Base-by-base conservation (phyloP, 2,797 vertebrate genomes). In the Trachops cirrhosus region DNA sequence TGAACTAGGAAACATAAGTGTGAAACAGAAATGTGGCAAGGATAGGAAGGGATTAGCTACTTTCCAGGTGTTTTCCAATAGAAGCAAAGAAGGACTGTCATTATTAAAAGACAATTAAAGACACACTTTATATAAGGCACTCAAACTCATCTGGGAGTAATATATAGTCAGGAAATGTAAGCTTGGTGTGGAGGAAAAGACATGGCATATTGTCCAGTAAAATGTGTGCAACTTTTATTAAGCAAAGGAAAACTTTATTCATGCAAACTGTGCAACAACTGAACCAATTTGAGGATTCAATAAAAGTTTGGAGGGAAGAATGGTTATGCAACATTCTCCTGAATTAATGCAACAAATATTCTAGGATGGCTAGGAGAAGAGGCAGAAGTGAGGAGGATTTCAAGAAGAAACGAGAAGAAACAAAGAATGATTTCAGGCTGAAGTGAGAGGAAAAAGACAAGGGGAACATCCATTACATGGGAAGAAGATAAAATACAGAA, bases 51-150 rank as follows among this genome's bases (percentile, higher is more conserved):
- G 70, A 92, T 96, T 95, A 91, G 44, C 44, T 50, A 50, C 19
- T 83, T 10, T 16, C 57, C 90, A 92, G 85, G 78, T 96, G 78
- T 95, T 96, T 96, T 85, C 85, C 62, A 82, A 57, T 1, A 85
- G 88, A 80, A 94, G 93, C 71, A 94, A 95, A 96, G 85, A 90
- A 86, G 48, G 8, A 89, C 29, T 95, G 89, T 96, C 29, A 2
- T 94, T 41, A 54, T 62, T n/a, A 64, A 83, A 91, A 95, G 71
- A 94, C 68, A 91, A 88, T 93, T 87, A 73, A 87, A 86, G 52
- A 32, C 48, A 46, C 1, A n/a, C 34, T 78, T 93, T 92, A 64
- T 67, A 2, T 21, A 78, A 95, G 50, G 77, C 52, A 39, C 50
- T 54, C 16, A 24, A 83, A 64, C 75, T 91, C 96, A 59, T 44